Base-by-base conservation (phyloP, 37 sponge, comb jelly and placozoan species). In the Dysidea cf. avara region DNA sequence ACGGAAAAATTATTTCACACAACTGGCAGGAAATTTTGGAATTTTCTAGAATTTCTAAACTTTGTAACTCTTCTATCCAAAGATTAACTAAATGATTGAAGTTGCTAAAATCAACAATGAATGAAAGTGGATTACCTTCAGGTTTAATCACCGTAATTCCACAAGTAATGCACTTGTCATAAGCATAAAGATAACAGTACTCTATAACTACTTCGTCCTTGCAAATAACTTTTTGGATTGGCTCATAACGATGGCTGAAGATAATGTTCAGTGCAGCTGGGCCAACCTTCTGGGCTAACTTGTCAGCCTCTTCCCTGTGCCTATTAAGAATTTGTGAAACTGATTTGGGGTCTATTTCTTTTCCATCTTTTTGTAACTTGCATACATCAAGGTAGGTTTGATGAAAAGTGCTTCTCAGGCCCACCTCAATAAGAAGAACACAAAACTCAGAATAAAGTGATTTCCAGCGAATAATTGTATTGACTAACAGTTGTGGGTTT, bases 401-500 rank as follows among this genome's bases (percentile, higher is more conserved):
- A 21, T 61, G n/a, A 60, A 61, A 74, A 2, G 25, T 16, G 13
- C 20, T 39, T 1, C 74, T 53, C 29, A 74, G 22, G 25, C 74
- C 74, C 46, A 74, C 31, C 47, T 29, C 61, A 60, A 74, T 59
- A 20, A 74, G 74, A 24, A 58, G 2, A 7, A 62, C 48, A 18
- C 62, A 51, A 39, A 74, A 74, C 61, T 74, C 74, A 33, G 74
- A 74, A 21, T 58, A 58, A 46, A 74, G 59, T 32, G 61, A 74
- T 25, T 74, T 74, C 74, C 74, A 74, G 21, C 30, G 59, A n/a
- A 74, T 53, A 4, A 74, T 26, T 29, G 35, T n/a, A 60, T 74
- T 25, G 25, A 62, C 74, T 30, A 40, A 48, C 18, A 74, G 46
- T 1, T 24, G 59, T 6, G 43, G 22, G 11, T 74, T 51, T 30